These are phyloP conservation scores for Camponotus floridanus DNA, from an alignment of 1,140 invertebrate genomes.

Conservation along the genomic window DNA sequence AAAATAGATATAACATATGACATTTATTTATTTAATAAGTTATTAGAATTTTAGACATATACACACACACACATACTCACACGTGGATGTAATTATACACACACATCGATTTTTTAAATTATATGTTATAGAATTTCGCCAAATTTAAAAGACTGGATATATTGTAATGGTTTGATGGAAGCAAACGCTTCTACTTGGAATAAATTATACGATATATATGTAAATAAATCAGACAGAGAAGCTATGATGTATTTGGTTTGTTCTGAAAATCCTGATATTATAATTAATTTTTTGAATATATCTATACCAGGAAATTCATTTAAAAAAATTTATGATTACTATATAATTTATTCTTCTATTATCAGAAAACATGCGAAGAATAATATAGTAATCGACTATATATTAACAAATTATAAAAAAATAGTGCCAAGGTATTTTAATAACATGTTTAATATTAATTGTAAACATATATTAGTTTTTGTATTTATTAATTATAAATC, in stretches of 20 bases:
- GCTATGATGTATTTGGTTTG: slow-evolving; percentile 40
- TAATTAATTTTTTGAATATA: slow-evolving; percentile 63
- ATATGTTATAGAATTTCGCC: slow-evolving; percentile 8
- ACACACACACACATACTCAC: too few species aligned
- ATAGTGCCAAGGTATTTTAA: slow-evolving; percentile 5
- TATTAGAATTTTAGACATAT: neutral
- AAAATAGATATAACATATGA: too few species aligned
- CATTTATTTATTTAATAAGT: neutral
- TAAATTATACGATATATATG: neutral
- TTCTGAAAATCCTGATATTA: slow-evolving; percentile 66
- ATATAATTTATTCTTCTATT: neutral
- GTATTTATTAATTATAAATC: slow-evolving; percentile 8
- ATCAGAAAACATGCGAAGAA: neutral
- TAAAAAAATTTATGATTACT: neutral
- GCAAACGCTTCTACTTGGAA: slow-evolving; percentile 43
- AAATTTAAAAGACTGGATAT: neutral
- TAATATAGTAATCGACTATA: neutral
- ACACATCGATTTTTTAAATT: too few species aligned
- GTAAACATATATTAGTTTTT: neutral
- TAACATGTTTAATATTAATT: neutral
- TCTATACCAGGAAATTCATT: neutral
- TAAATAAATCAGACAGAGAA: neutral
- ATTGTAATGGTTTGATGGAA: slow-evolving; percentile 18
- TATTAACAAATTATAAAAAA: slow-evolving; percentile 19
- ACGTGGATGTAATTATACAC: too few species aligned